Percentiles rank a stretch among this genome's conserved stretches.
These are phyloP conservation scores for Allolobophora icterica DNA, from an alignment of 2,888 invertebrate species.

Conservation along the genomic window DNA sequence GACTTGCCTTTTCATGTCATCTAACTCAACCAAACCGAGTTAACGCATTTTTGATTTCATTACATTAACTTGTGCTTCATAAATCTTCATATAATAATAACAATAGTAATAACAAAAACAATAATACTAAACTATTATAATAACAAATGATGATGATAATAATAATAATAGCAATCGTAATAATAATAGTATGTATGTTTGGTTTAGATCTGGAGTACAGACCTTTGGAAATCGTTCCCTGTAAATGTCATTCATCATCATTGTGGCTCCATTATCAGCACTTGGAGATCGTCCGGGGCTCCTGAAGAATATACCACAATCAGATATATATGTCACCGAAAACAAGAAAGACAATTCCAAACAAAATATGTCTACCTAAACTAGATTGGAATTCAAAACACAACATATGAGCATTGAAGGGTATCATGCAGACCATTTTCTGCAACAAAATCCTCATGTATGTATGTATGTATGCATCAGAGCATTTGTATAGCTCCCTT, in stretches of 20 bases:
- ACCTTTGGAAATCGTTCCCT: slow-evolving; percentile 94
- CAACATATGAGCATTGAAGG: background rate
- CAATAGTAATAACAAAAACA: background rate
- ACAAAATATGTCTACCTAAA: background rate
- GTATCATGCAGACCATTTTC: background rate
- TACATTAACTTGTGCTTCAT: no score
- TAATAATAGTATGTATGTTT: background rate
- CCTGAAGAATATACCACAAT: slow-evolving; percentile 68
- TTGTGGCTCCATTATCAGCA: slow-evolving; percentile 71
- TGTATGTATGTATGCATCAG: no score
- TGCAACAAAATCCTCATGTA: no score
- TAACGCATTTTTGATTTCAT: no score
- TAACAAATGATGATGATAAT: background rate
- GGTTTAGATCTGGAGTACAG: slow-evolving; percentile 42
- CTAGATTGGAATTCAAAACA: background rate
- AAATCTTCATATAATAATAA: no score
- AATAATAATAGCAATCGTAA: slow-evolving; percentile 8
- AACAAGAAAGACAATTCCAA: background rate
- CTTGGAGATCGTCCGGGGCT: slow-evolving; percentile 92
- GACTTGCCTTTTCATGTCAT: no score
- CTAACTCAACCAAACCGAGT: no score
- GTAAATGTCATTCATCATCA: slow-evolving; percentile 89
- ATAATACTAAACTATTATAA: no score
- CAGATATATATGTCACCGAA: background rate
- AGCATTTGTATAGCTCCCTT: no score